A percentile compares a stretch with the other conserved stretches of the same genome.
Evolutionary conservation across 1,140 invertebrate genomes (phyloP).

Genomic region (Diorhabda sublineata): DNA sequence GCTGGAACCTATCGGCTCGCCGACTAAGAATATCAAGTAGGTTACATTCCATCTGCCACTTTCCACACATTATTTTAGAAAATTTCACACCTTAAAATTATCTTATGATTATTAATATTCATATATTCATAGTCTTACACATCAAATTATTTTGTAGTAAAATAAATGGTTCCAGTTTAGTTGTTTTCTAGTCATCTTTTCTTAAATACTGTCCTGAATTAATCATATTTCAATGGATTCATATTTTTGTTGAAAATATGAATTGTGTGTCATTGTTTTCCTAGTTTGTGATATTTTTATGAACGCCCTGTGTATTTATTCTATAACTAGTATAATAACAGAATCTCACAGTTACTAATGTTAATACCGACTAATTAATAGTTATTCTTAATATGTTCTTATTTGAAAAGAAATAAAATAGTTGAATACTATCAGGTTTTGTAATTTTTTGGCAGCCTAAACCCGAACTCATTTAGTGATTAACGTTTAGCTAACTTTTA

Average conservation of each 20-base stretch:
- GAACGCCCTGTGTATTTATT: constrained; percentile 19
- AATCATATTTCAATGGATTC: too few species aligned
- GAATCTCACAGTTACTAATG: constrained; percentile 19
- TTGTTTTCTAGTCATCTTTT: too few species aligned
- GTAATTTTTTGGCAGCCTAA: constrained; percentile 12
- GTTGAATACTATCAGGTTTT: not conserved
- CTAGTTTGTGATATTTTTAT: constrained; percentile 21
- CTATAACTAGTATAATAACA: constrained; percentile 19
- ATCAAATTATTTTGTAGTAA: too few species aligned
- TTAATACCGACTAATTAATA: constrained; percentile 8
- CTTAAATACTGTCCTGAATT: too few species aligned
- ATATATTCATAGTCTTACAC: too few species aligned
- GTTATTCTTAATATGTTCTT: constrained; percentile 11
- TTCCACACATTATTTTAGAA: too few species aligned
- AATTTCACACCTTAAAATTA: too few species aligned
- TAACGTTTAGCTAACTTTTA: constrained; percentile 23
- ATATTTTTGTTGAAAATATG: constrained; percentile 4
- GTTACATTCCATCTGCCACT: too few species aligned
- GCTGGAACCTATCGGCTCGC: too few species aligned
- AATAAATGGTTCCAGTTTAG: too few species aligned
- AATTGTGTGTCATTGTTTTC: constrained; percentile 11
- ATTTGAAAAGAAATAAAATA: not conserved
- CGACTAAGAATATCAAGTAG: too few species aligned
- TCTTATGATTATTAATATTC: too few species aligned
- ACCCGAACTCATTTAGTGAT: constrained; percentile 18